Percentiles rank a stretch among this genome's conserved stretches.
Evolutionary conservation across 1,140 invertebrate genomes (phyloP).

Genomic region (Lepeophtheirus salmonis): DNA sequence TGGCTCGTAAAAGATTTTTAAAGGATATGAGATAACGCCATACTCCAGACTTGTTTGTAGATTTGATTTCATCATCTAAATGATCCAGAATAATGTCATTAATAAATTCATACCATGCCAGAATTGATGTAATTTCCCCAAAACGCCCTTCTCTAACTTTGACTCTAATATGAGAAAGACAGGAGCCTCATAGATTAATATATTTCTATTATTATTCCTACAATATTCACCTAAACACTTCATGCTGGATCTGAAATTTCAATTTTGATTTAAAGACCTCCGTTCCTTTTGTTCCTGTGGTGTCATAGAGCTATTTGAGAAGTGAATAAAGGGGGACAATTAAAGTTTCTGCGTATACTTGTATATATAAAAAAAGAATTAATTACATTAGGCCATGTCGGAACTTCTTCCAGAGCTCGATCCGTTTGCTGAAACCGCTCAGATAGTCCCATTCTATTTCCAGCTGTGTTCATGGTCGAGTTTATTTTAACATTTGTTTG

Average conservation of each 20-base stretch:
- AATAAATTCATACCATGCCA: constrained; percentile 2
- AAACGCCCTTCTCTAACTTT: not conserved
- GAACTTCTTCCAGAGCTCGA: constrained; percentile 8
- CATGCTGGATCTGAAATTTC: constrained; percentile 6
- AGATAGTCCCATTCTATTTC: not conserved
- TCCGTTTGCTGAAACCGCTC: constrained; percentile 2
- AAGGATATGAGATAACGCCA: constrained; percentile 1
- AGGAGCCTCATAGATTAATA: not conserved
- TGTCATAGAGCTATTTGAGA: not conserved
- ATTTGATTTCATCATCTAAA: constrained; percentile 4
- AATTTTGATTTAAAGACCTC: constrained; percentile 4
- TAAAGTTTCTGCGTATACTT: not conserved
- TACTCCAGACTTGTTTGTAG: constrained; percentile 1
- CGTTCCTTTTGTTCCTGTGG: not conserved
- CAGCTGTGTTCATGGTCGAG: not conserved
- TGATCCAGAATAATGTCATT: constrained; percentile 5
- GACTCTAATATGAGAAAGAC: not conserved
- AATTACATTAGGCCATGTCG: constrained; percentile 1
- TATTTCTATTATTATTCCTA: not conserved
- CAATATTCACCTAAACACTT: constrained; percentile 1
- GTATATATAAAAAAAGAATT: not conserved
- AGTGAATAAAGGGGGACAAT: no score
- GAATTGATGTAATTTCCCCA: not conserved
- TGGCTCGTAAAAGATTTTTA: constrained; percentile 3
- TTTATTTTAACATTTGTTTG: constrained; percentile 5